Conservation (phyloP, 2,888 invertebrate species). For the Philhelius pedissequus region DNA sequence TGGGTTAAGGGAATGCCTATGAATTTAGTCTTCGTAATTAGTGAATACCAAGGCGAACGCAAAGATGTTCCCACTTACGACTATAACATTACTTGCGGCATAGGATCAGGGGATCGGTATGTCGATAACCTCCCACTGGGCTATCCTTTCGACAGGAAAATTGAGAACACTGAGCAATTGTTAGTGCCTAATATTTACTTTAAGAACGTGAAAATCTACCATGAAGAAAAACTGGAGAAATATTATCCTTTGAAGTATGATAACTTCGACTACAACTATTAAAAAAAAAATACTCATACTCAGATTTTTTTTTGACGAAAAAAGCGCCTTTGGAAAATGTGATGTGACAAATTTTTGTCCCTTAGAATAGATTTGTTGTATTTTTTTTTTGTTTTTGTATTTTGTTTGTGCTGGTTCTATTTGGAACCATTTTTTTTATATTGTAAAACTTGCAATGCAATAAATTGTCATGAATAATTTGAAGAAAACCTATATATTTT, state of each 20-base stretch:
- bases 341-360: constrained; percentile 18
- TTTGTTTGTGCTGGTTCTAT: background rate
- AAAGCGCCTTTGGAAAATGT: background rate
- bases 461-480: constrained; percentile 55
- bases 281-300: background rate
- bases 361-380: constrained; percentile 3
- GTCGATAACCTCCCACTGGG: constrained; percentile 83
- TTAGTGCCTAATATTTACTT: constrained; percentile 82
- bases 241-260: constrained; percentile 54
- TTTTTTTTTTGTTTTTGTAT: background rate
- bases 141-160: constrained; percentile 86
- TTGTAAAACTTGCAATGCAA: constrained; percentile 24
- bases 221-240: constrained; percentile 67
- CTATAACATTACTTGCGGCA: constrained; percentile 79
- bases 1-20: constrained; percentile 82
- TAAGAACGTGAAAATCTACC: constrained; percentile 79
- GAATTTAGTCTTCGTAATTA: constrained; percentile 82
- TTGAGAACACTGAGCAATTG: constrained; percentile 81
- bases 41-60: constrained; percentile 74
- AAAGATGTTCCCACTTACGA: constrained; percentile 79
- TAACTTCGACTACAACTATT: constrained; percentile 47
- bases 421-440: background rate
- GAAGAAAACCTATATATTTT: background rate
- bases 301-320: background rate
- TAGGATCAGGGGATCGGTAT: constrained; percentile 79